Evolutionary conservation across 2,888 invertebrate species (phyloP).

Genomic region (Perizoma flavofasciatum): DNA sequence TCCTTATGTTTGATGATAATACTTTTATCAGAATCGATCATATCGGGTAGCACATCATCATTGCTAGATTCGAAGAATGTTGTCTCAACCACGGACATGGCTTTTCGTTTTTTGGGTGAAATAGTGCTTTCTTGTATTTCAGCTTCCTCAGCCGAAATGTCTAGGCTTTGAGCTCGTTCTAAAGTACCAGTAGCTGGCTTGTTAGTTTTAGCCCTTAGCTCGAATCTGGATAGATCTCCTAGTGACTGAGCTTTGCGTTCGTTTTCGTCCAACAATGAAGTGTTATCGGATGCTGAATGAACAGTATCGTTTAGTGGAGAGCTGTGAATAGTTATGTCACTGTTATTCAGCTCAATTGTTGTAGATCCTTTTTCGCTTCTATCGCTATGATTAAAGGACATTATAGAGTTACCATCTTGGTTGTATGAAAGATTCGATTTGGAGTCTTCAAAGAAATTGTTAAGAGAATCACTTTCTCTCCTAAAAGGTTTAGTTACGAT

Average conservation of each 20-base stretch:
- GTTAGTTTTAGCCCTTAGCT: conserved; percentile 69
- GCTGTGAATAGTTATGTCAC: conserved; percentile 90
- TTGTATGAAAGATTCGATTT: conserved; percentile 78
- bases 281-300: conserved; percentile 72
- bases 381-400: conserved; percentile 76
- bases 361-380: conserved; percentile 83
- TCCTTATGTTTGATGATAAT: conserved; percentile 79
- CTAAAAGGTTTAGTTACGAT: conserved; percentile 78
- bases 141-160: conserved; percentile 85
- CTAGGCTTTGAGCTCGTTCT: conserved; percentile 92
- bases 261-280: conserved; percentile 82
- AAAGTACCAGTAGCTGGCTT: conserved; percentile 84
- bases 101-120: conserved; percentile 87
- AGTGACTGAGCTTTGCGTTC: conserved; percentile 91
- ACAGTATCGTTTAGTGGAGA: conserved; percentile 83
- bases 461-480: conserved; percentile 76
- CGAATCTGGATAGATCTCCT: conserved; percentile 90
- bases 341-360: conserved; percentile 89
- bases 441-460: conserved; percentile 74
- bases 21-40: conserved; percentile 68
- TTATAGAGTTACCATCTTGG: conserved; percentile 71
- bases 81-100: conserved; percentile 81
- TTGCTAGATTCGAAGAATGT: conserved; percentile 73
- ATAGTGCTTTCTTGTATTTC: conserved; percentile 72
- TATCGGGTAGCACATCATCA: conserved; percentile 74